These are phyloP conservation scores for Karalla daura DNA, from an alignment of 2,797 vertebrate genomes.

Conservation along the genomic window DNA sequence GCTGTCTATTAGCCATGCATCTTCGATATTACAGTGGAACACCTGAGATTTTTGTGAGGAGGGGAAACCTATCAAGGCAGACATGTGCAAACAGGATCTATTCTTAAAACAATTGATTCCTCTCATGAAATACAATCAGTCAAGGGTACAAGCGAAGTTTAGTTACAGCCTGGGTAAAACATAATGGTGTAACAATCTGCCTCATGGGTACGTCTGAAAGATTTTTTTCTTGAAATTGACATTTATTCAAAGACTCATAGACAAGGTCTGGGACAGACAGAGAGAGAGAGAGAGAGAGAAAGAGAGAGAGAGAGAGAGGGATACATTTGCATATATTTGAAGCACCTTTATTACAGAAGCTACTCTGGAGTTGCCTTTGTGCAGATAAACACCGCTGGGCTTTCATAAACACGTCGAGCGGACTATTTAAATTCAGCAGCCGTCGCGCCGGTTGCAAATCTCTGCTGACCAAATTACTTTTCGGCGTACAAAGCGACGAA, in stretches of 20 bases:
- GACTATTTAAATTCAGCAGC: constrained; percentile 70
- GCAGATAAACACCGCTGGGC: constrained; percentile 55
- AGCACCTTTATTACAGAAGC: constrained; percentile 53
- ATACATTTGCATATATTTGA: constrained; percentile 67
- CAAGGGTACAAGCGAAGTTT: constrained; percentile 7
- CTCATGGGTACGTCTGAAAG: background rate
- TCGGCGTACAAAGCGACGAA: constrained; percentile 61
- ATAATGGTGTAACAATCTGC: too few species aligned
- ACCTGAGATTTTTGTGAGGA: background rate
- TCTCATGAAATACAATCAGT: too few species aligned
- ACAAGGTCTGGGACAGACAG: too few species aligned
- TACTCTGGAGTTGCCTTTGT: constrained; percentile 41
- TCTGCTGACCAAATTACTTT: constrained; percentile 72
- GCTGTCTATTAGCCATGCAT: background rate
- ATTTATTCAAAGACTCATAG: constrained; percentile 49
- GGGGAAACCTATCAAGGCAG: background rate
- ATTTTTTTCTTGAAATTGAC: constrained; percentile 36
- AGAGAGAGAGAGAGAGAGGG: constrained; percentile 23
- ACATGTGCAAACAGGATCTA: background rate
- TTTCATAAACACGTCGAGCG: constrained; percentile 64
- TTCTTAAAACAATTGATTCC: too few species aligned
- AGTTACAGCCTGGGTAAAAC: background rate
- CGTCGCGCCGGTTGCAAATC: constrained; percentile 57
- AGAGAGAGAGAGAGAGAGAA: constrained; percentile 17
- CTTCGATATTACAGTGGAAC: background rate